Base-by-base conservation (phyloP, 2,888 invertebrate species). In the Nymphalis polychloros region DNA sequence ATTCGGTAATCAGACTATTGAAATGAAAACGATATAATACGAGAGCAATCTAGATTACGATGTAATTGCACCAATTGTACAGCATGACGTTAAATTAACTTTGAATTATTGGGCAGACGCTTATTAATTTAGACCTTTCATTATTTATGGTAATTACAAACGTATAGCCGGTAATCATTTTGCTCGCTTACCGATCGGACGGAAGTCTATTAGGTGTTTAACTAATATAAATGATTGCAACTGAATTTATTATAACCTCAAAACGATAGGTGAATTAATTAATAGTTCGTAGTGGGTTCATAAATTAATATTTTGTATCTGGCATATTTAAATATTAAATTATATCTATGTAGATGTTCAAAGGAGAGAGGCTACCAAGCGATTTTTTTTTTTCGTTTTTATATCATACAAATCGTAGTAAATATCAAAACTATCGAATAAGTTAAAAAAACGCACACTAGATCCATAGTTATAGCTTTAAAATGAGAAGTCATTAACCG, bases 81-180 rank as follows among this genome's bases (percentile, higher is more conserved):
- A 55, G 83, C 80, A 80, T 76, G 81, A 81, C 84, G 82, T 84
- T 83, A 82, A 85, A 84, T 84, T 84, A 81, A 81, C 78, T 83
- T 82, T 84, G 84, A 87, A 80, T 85, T 86, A 87, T 85, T 75
- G 80, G 77, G 79, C 81, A 83, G 83, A 84, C 81, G 83, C 83
- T 87, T 86, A 88, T 88, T 86, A 86, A 87, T 87, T 87, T 85
- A 86, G 84, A 85, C 81, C 78, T 80, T 81, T 80, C 79, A 78
- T 81, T 84, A 86, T 87, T 86, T 83, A 86, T 84, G 84, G 78
- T 84, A 83, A 85, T 85, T 84, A 81, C 64, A 66, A 62, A 60
- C 78, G 71, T 64, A 78, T 81, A 83, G 83, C 81, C 80, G 79
- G 78, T 80, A 63, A 69, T 70, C 65, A 69, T 72, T 73, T 65